A percentile compares a stretch with the other conserved stretches of the same genome.
Evolutionary conservation across 64 coral and sea anemone species (phyloP).

Genomic region (Montipora foliosa): DNA sequence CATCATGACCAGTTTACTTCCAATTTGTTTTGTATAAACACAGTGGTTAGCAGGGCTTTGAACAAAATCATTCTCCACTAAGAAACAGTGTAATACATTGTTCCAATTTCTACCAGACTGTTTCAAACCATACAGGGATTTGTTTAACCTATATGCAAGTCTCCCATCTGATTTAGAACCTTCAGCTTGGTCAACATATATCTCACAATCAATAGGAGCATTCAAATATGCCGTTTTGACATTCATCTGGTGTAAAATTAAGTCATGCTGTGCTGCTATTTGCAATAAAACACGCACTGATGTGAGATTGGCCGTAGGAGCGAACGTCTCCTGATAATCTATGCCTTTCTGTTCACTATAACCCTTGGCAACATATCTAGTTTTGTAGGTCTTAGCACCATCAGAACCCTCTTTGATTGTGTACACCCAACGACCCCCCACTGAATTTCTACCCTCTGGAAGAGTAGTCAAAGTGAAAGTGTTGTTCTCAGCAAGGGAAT

Average conservation of each 20-base stretch:
- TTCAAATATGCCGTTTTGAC: no score
- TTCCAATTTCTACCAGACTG: no score
- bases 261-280: background rate
- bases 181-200: no score
- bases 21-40: background rate
- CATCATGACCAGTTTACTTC: slow-evolving; percentile 19
- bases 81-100: no score
- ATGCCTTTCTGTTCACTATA: background rate
- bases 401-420: background rate
- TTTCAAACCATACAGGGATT: no score
- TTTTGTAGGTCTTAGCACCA: background rate
- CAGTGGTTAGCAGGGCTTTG: no score
- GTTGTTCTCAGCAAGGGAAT: background rate
- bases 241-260: no score
- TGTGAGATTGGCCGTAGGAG: background rate
- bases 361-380: background rate
- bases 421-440: background rate
- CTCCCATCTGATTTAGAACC: no score
- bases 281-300: background rate
- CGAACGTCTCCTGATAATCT: background rate
- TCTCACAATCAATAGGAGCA: no score
- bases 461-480: background rate
- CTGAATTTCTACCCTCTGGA: background rate
- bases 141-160: no score
- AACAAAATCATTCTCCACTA: no score